Percentiles rank a stretch among this genome's conserved stretches.
These are phyloP conservation scores for Philaethria dido DNA, from an alignment of 2,888 invertebrate genomes.

Conservation along the genomic window DNA sequence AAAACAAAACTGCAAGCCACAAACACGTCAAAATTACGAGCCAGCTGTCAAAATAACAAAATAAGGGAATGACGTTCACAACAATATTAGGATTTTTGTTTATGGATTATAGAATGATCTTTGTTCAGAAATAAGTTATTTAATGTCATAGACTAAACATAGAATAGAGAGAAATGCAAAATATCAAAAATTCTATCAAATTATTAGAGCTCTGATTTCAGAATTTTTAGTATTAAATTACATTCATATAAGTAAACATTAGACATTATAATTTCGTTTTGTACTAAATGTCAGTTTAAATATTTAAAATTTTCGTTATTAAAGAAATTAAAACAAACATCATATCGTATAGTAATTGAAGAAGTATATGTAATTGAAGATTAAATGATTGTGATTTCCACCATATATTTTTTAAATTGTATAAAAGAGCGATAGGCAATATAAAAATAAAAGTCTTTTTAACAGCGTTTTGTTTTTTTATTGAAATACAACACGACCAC, in stretches of 20 bases:
- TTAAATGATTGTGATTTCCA: too few species aligned
- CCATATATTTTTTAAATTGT: too few species aligned
- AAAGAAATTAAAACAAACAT: too few species aligned
- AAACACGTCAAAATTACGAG: conserved; percentile 37
- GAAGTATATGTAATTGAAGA: too few species aligned
- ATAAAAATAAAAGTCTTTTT: conserved; percentile 42
- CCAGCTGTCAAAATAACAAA: conserved; percentile 33
- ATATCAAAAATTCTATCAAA: too few species aligned
- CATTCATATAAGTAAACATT: too few species aligned
- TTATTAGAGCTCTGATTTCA: too few species aligned
- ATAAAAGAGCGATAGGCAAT: background rate
- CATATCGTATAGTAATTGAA: too few species aligned
- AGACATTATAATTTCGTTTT: too few species aligned
- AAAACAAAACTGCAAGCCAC: conserved; percentile 35
- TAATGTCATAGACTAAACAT: background rate
- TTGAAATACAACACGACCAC: conserved; percentile 80
- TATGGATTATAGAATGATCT: background rate
- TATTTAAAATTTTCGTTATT: too few species aligned
- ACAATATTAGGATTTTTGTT: conserved; percentile 3
- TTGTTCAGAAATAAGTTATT: background rate
- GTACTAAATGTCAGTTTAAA: too few species aligned
- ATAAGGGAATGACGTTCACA: conserved; percentile 13
- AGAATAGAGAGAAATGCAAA: background rate
- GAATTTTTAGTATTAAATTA: too few species aligned
- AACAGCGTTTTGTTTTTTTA: conserved; percentile 78